phyloP scores from a whole-genome alignment of 1,140 invertebrate species.

The Heliothis subflexa region DNA sequence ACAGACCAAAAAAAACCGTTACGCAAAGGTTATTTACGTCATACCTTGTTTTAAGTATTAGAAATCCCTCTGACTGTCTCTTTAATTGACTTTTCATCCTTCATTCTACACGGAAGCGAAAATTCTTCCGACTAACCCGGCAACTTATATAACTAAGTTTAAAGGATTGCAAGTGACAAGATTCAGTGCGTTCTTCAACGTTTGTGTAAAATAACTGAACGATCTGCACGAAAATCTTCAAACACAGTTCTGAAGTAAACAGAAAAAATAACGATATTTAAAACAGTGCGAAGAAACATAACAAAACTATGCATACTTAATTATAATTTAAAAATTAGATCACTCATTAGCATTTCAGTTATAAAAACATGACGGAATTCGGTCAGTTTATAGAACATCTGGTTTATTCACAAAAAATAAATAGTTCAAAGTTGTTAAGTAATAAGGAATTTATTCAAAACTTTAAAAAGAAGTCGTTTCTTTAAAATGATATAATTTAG shows the following conservation, averaged over 20 bases:
- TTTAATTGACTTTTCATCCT: too few species aligned
- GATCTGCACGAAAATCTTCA: not conserved
- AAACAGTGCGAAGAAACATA: constrained; percentile 13
- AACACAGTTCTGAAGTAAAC: not conserved
- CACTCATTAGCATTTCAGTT: not conserved
- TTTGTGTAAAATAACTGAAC: too few species aligned
- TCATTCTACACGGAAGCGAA: too few species aligned
- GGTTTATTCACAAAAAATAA: constrained; percentile 10
- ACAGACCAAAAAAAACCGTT: too few species aligned
- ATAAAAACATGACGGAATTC: constrained; percentile 24
- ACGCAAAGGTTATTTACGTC: too few species aligned
- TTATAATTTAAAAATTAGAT: constrained; percentile 29
- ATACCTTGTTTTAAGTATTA: too few species aligned
- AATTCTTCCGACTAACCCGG: too few species aligned
- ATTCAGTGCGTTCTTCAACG: too few species aligned
- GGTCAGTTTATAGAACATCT: constrained; percentile 28
- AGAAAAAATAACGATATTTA: constrained; percentile 1
- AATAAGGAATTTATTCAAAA: constrained; percentile 11
- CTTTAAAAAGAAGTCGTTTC: constrained; percentile 23
- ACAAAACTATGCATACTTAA: not conserved
- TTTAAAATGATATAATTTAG: constrained; percentile 20
- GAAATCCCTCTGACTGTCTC: too few species aligned
- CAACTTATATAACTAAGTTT: too few species aligned
- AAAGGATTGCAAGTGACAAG: too few species aligned
- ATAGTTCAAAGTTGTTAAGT: constrained; percentile 8